Evolutionary conservation across 2,113 vertebrate genomes (phyloP).

Genomic region (Grammomys dolichurus): DNA sequence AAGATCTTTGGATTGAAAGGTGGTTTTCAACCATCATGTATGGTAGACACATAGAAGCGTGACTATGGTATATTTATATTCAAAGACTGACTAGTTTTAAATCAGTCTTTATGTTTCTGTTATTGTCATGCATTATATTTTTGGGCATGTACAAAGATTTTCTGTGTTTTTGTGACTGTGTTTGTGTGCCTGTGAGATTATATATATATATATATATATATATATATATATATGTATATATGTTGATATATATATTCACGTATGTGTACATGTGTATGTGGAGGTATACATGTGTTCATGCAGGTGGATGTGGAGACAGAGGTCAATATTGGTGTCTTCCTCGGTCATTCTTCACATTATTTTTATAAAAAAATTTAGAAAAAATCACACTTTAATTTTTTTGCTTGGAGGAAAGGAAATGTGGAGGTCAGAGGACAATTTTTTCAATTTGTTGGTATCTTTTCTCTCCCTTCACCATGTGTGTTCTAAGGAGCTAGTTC

Average conservation of each 20-base stretch:
- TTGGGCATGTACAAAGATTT: not conserved
- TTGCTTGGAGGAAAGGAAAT: not conserved
- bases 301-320: not conserved
- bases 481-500: too few species aligned
- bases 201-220: too few species aligned
- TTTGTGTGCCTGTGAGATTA: not conserved
- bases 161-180: not conserved
- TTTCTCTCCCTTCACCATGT: not conserved
- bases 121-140: not conserved
- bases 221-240: too few species aligned
- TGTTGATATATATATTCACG: not conserved
- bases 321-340: not conserved
- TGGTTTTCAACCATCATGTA: not conserved
- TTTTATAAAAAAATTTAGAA: not conserved
- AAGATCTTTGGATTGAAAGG: not conserved
- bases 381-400: not conserved
- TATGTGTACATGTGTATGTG: not conserved
- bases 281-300: not conserved
- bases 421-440: not conserved
- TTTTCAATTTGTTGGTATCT: not conserved
- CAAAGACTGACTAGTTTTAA: not conserved
- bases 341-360: not conserved
- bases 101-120: not conserved
- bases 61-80: not conserved
- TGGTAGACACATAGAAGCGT: not conserved